Conservation (phyloP, 2,797 vertebrate genomes). For the Balearica regulorum region DNA sequence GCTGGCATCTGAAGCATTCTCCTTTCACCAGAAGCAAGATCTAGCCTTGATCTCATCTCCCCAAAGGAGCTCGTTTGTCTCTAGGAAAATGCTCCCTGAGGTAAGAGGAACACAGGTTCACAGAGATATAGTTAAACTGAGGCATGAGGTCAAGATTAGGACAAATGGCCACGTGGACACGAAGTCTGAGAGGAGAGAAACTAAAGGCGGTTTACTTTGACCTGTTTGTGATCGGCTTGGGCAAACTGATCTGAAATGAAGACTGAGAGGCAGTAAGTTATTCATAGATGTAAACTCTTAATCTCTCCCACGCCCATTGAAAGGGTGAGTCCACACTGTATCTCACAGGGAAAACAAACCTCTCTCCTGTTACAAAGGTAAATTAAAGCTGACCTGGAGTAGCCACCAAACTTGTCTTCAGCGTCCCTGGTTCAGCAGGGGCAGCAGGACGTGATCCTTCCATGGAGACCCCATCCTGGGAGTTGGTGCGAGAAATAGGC, state of each 20-base stretch:
- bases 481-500: slow-evolving; percentile 88
- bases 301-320: background rate
- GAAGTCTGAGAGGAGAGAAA: background rate
- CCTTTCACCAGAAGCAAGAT: background rate
- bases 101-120: background rate
- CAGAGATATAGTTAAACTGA: background rate
- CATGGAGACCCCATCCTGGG: slow-evolving; percentile 93
- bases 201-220: background rate
- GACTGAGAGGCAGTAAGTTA: background rate
- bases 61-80: background rate
- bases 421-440: slow-evolving; percentile 90
- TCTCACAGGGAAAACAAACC: background rate
- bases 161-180: background rate
- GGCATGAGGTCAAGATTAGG: background rate
- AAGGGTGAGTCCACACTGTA: background rate
- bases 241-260: slow-evolving; percentile 9
- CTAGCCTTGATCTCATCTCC: background rate
- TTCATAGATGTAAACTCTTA: slow-evolving; percentile 20
- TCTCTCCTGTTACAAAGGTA: background rate
- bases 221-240: background rate
- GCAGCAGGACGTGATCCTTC: slow-evolving; percentile 92
- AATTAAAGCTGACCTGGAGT: slow-evolving; percentile 84
- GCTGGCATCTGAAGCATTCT: background rate
- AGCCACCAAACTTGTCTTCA: slow-evolving; percentile 92
- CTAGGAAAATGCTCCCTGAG: background rate